Evolutionary conservation across 1,140 invertebrate species (phyloP).

Genomic region (Sycophaga agraensis): DNA sequence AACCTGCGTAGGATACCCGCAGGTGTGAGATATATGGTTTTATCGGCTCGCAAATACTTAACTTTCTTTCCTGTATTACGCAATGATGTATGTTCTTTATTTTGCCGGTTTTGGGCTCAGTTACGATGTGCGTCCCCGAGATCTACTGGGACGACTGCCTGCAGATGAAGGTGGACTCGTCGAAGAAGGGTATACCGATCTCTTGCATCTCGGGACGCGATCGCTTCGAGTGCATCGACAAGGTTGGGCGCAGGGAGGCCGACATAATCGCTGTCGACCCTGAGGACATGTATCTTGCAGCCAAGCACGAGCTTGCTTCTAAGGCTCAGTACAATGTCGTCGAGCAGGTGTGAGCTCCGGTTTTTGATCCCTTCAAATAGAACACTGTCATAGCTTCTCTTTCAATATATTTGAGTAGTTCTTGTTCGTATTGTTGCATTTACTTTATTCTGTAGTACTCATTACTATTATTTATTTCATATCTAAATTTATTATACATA

Average conservation of each 20-base stretch:
- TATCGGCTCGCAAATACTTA: no score
- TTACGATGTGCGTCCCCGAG: conserved; percentile 72
- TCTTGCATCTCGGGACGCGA: conserved; percentile 70
- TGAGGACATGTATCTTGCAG: conserved; percentile 82
- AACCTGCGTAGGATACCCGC: no score
- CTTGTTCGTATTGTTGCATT: no score
- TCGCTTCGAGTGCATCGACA: conserved; percentile 72
- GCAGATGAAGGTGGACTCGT: conserved; percentile 66
- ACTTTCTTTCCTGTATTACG: conserved; percentile 17
- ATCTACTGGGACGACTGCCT: conserved; percentile 64
- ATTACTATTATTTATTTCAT: no score
- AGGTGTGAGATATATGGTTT: no score
- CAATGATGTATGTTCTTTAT: not conserved
- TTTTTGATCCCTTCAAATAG: no score
- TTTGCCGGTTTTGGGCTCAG: conserved; percentile 51
- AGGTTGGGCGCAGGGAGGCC: conserved; percentile 72
- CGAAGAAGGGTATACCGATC: conserved; percentile 63
- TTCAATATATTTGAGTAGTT: no score
- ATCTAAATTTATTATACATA: no score
- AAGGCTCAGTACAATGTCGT: conserved; percentile 70
- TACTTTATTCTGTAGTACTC: no score
- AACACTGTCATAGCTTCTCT: no score
- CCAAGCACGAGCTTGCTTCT: conserved; percentile 64
- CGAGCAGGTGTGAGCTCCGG: conserved; percentile 61
- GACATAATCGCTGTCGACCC: conserved; percentile 81